Evolutionary conservation across 2,113 vertebrate species (phyloP).

Genomic region (Leuciscus idus): DNA sequence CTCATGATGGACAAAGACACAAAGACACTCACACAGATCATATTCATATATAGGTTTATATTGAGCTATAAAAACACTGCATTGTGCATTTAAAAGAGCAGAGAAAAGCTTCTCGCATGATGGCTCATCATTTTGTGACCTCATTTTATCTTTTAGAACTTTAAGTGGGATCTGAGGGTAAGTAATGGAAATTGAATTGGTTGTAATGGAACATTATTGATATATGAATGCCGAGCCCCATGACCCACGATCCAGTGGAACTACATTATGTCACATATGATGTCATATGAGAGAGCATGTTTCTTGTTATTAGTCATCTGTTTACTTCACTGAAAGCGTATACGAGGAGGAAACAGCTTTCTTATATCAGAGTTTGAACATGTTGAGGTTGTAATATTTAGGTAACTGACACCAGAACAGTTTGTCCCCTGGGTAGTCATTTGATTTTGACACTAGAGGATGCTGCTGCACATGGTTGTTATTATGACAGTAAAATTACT

Average conservation of each 20-base stretch:
- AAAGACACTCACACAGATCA: neutral
- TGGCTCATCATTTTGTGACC: neutral
- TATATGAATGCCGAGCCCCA: neutral
- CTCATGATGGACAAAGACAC: constrained; percentile 33
- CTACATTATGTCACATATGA: neutral
- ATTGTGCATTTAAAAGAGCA: neutral
- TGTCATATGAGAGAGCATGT: neutral
- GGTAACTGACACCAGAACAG: constrained; percentile 9
- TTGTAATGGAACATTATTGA: neutral
- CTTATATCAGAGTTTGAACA: neutral
- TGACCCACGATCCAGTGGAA: neutral
- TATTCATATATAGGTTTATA: neutral
- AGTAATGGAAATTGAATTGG: neutral
- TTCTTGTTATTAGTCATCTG: neutral
- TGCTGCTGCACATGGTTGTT: neutral
- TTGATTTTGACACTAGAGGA: constrained; percentile 1
- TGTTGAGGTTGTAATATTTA: constrained; percentile 4
- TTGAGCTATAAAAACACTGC: neutral
- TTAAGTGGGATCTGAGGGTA: neutral
- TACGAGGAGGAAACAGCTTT: neutral
- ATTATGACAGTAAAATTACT: neutral
- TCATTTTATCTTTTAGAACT: neutral
- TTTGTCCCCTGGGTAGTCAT: neutral
- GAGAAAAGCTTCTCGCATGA: neutral
- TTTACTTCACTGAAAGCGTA: neutral